These are phyloP conservation scores for Scomber japonicus DNA, from an alignment of 2,113 vertebrate species.

Conservation along the genomic window DNA sequence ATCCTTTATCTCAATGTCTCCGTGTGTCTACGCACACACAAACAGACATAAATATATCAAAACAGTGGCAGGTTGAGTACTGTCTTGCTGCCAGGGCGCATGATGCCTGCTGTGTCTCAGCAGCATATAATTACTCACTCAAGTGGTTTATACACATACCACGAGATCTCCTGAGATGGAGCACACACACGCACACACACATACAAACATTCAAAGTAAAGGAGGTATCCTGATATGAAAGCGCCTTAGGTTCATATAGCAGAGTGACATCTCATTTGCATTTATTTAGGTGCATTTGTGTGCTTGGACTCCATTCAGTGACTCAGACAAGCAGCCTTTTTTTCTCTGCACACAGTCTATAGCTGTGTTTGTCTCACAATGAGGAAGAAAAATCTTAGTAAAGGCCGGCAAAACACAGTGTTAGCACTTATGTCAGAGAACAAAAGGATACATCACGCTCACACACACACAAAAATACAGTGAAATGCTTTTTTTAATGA, in stretches of 20 bases:
- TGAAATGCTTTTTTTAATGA: constrained; percentile 47
- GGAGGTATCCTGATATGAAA: constrained; percentile 16
- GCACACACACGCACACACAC: constrained; percentile 8
- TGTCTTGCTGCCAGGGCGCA: constrained; percentile 20
- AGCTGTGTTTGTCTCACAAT: not conserved
- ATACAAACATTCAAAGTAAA: not conserved
- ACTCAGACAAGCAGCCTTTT: not conserved
- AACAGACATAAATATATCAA: constrained; percentile 20
- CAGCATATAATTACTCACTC: constrained; percentile 52
- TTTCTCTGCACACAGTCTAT: not conserved
- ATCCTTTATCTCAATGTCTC: constrained; percentile 5
- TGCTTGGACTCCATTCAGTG: constrained; percentile 1
- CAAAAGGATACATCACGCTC: constrained; percentile 38
- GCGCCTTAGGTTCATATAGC: constrained; percentile 32
- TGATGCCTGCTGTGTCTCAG: constrained; percentile 46
- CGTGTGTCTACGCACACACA: constrained; percentile 14
- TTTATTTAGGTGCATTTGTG: constrained; percentile 22
- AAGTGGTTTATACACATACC: constrained; percentile 52
- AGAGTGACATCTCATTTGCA: constrained; percentile 48
- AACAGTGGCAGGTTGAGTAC: constrained; percentile 18
- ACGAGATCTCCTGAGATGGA: constrained; percentile 4
- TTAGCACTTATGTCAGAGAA: constrained; percentile 45
- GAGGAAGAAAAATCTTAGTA: not conserved
- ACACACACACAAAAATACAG: constrained; percentile 1
- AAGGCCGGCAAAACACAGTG: constrained; percentile 5